Percentiles rank a stretch among this genome's conserved stretches.
Conservation (phyloP, 2,113 vertebrate genomes). For the Fukomys damarensis region DNA sequence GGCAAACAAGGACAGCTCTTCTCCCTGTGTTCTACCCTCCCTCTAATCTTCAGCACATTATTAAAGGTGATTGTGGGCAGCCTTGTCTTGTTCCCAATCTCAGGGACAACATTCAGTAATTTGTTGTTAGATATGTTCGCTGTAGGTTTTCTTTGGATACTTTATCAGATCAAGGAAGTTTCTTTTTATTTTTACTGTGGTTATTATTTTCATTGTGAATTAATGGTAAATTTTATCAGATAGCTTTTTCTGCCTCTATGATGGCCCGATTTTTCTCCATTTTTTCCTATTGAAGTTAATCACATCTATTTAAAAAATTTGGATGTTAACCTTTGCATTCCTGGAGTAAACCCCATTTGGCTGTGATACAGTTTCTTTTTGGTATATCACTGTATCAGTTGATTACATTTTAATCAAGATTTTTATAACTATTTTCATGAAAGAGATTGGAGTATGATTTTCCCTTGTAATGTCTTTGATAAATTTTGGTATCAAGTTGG, state of each 20-base stretch:
- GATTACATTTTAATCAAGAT: neutral
- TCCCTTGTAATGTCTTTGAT: neutral
- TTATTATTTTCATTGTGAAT: neutral
- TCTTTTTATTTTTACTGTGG: neutral
- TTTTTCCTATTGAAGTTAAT: neutral
- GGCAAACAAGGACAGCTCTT: neutral
- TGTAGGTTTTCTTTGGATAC: neutral
- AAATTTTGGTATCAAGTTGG: neutral
- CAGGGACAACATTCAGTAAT: neutral
- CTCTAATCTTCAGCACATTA: neutral
- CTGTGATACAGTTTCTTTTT: neutral
- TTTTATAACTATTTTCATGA: neutral
- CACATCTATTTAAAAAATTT: neutral
- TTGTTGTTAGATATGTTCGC: neutral
- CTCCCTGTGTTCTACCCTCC: neutral
- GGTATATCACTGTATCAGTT: neutral
- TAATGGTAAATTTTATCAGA: neutral
- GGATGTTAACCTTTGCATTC: neutral
- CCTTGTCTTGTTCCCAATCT: neutral
- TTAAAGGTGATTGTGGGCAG: neutral
- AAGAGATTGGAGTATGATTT: neutral
- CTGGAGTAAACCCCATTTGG: neutral
- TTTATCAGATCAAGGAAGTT: neutral
- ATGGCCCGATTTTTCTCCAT: neutral
- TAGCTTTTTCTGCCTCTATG: neutral